Evolutionary conservation across 37 sponge, comb jelly and placozoan species (phyloP), one percentile per base, ranked within the genome.

Genomic region (Oopsacas minuta): DNA sequence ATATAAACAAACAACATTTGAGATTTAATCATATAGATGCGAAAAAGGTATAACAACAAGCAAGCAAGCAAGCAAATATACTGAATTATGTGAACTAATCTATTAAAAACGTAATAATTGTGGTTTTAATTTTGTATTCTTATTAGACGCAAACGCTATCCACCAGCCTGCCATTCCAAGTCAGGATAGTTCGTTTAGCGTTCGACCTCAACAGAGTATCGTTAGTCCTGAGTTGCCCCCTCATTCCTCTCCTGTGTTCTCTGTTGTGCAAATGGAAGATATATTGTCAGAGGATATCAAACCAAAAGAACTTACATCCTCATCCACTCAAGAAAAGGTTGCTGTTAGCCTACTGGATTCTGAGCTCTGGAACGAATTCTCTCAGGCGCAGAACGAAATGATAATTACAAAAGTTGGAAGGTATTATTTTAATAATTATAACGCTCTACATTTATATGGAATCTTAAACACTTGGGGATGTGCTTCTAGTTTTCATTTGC

Each of bases 301-400:
- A 34, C 75, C 75, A 25, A 61, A 61, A 61, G 75, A 61, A 34
- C 7, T 61, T 61, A n/a, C 75, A 61, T 25, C 22, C 75, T 61
- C 75, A 3, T 61, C 75, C 75, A 61, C 75, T 10, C 75, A 61
- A n/a, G 75, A 61, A 34, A 61, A 61, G 30, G 30, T 61, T 25
- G 75, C 75, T 20, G 17, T 61, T n/a, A 61, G 32, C 30, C 75
- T 61, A 25, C 20, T n/a, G 1, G 75, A 61, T 12, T 32, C 22
- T 12, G 75, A 61, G 75, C 75, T 61, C 1, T 61, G 75, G 75
- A 12, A 34, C 28, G 75, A 61, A n/a, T 61, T 61, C 75, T 61
- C 75, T 10, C 75, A 61, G 75, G 75, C 75, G 75, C 75, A 61
- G 75, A 61, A 61, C 75, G 75, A 61, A 61, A 61, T 61, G 75